phyloP scores from a whole-genome alignment of 2,113 vertebrate species.

The Picathartes gymnocephalus region DNA sequence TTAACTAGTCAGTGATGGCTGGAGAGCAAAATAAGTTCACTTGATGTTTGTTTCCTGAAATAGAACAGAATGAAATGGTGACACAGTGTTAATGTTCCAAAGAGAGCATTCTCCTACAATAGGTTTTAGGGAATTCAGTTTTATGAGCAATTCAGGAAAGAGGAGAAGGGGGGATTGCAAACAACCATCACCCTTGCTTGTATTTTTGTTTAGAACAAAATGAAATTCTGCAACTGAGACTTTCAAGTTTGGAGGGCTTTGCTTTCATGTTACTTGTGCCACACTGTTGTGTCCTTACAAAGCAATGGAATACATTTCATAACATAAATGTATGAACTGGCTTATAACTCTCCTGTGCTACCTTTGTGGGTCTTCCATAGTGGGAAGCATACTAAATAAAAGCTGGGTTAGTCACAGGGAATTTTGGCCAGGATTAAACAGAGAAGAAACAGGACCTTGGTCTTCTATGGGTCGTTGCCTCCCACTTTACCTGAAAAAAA shows the following conservation, averaged over 20 bases:
- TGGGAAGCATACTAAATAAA: neutral
- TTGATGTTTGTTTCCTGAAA: neutral
- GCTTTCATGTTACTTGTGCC: neutral
- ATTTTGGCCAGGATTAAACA: neutral
- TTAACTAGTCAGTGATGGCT: neutral
- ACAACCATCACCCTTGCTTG: fast-evolving
- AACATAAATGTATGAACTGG: neutral
- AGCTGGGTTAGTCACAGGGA: neutral
- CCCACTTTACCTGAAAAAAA: neutral
- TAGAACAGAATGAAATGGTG: neutral
- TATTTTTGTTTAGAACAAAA: neutral
- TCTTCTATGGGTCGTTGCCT: neutral
- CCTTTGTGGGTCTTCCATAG: neutral
- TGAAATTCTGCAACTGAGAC: neutral
- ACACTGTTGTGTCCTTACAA: neutral
- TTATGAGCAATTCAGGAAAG: neutral
- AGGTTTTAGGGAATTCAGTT: neutral
- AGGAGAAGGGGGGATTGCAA: fast-evolving
- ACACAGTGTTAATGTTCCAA: neutral
- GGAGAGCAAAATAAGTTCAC: neutral
- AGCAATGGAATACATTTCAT: neutral
- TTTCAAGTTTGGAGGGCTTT: neutral
- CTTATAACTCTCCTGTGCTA: neutral
- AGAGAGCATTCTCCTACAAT: neutral
- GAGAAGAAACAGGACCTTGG: neutral